Percentiles rank a stretch among this genome's conserved stretches.
Evolutionary conservation across 2,888 invertebrate species (phyloP).

Genomic region (Diarsia brunnea): DNA sequence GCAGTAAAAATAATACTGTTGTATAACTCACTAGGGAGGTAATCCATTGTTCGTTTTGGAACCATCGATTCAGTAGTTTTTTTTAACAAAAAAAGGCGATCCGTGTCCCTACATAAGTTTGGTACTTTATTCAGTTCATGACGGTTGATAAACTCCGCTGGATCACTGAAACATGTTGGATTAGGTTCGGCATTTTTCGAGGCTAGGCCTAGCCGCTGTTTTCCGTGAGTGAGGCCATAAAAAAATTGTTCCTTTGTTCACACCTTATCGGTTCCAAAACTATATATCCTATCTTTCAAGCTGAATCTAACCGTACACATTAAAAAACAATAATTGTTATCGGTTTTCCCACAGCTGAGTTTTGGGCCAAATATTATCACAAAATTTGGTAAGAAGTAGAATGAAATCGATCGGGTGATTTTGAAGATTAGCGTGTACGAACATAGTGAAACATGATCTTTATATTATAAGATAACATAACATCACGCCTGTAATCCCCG

Average conservation of each 20-base stretch:
- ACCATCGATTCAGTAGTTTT: neutral
- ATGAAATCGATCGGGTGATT: neutral
- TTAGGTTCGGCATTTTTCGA: neutral
- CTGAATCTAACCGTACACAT: neutral
- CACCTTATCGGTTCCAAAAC: neutral
- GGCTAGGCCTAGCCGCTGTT: neutral
- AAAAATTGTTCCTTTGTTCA: too few relatives aligned
- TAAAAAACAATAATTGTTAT: too few relatives aligned
- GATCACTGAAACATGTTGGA: neutral
- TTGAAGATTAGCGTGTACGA: neutral
- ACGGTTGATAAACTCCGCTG: neutral
- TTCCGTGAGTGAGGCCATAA: neutral
- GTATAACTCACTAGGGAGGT: constrained; percentile 16
- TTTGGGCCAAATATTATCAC: neutral
- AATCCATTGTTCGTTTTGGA: neutral
- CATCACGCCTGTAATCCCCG: too few relatives aligned
- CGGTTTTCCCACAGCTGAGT: too few relatives aligned
- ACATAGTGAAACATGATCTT: neutral
- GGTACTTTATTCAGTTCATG: neutral
- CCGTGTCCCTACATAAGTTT: neutral
- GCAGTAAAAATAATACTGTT: too few relatives aligned
- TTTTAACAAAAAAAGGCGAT: neutral
- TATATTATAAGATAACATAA: too few relatives aligned
- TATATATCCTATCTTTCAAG: neutral
- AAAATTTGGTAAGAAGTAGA: neutral